Base-by-base conservation (phyloP, 1,140 invertebrate species). In the Lithobius niger region DNA sequence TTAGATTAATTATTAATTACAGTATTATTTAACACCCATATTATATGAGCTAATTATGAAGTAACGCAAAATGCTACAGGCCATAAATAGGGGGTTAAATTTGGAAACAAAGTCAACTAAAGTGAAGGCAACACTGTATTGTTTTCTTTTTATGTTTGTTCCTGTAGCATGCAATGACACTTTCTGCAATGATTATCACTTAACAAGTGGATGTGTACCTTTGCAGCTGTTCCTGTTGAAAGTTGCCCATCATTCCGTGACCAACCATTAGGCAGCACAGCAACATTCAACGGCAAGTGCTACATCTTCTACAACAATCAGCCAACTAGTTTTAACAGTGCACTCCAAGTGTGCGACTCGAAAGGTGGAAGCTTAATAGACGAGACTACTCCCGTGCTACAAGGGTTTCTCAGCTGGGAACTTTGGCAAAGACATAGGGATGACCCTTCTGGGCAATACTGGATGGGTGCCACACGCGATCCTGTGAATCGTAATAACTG, bases 251-350 rank as follows among this genome's bases (percentile, higher is more conserved):
- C 90, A 59, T 93, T 93, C 69, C 69, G 89, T 25, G 89, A 94
- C 66, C 88, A 93, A 66, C 88, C 88, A 0, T 87, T 88, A 0
- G 91, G 90, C 15, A 88, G 85, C 27, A 86, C 88, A 0, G 88
- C 90, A 1, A 94, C 90, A 0, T 96, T 95, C 70, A 94, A 94
- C 65, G 90, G 90, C 48, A 94, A 94, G 72, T 96, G 91, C 68
- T 96, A 96, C 67, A 88, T 92, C 57, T 96, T 95, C 72, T 93
- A 94, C 71, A 89, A 91, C 64, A 75, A 87, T 26, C 87, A 92
- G 64, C 86, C 87, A 0, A 67, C 85, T 58, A 81, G 78, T 57
- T 91, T 94, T 68, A 73, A 81, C 24, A 86, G 90, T 42, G 84
- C 90, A 0, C 68, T 88, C 10, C 72, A 79, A 0, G 90, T 90